These are phyloP conservation scores for Hypsibius dujardini DNA, from an alignment of 1,140 invertebrate genomes.

Conservation along the genomic window DNA sequence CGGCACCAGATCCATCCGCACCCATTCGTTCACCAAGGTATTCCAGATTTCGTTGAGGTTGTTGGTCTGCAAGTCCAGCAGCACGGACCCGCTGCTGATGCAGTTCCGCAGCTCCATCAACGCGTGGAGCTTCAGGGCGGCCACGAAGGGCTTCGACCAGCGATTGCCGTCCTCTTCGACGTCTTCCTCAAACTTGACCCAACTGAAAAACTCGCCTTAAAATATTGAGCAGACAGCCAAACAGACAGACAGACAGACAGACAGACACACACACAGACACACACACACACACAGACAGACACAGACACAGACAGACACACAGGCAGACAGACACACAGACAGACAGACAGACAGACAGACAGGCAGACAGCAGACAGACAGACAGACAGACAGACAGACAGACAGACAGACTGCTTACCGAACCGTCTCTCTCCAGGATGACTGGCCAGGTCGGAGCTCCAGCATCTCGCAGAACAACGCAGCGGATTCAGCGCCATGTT, in stretches of 20 bases:
- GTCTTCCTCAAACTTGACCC: constrained; percentile 88
- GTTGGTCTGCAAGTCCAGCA: constrained; percentile 31
- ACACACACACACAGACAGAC: too few species aligned
- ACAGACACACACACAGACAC: too few species aligned
- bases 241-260: too few species aligned
- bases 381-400: too few species aligned
- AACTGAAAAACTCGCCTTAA: constrained; percentile 36
- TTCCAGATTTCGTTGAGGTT: constrained; percentile 24
- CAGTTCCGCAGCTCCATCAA: constrained; percentile 58
- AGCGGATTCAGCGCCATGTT: not conserved
- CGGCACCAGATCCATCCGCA: not conserved
- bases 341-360: too few species aligned
- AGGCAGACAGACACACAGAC: too few species aligned
- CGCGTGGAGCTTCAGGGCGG: constrained; percentile 70
- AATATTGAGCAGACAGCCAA: constrained; percentile 15
- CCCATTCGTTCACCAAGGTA: not conserved
- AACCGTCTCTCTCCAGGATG: constrained; percentile 5
- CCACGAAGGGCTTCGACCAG: constrained; percentile 86
- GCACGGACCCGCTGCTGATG: constrained; percentile 31
- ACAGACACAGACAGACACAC: too few species aligned
- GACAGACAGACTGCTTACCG: constrained; percentile 1
- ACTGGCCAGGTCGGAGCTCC: constrained; percentile 9
- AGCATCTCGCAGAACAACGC: constrained; percentile 14
- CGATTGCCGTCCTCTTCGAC: constrained; percentile 81
- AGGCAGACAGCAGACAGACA: too few species aligned